Percentiles rank a stretch among this genome's conserved stretches.
phyloP scores from a whole-genome alignment of 2,888 invertebrate species.

The Alloscopus bannaensis region DNA sequence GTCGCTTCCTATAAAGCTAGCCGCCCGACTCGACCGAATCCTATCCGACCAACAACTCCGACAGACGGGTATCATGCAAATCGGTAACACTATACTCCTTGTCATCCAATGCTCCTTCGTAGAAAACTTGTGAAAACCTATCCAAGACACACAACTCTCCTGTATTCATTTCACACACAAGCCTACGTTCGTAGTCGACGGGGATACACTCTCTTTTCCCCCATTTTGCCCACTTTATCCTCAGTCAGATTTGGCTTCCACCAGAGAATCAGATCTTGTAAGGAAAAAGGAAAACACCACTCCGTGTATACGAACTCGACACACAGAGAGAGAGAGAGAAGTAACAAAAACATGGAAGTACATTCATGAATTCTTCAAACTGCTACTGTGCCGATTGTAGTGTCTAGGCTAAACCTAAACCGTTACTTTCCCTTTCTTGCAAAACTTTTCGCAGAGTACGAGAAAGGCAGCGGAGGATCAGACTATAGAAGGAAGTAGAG shows the following conservation, averaged over 20 bases:
- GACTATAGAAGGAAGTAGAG: slow-evolving; percentile 28
- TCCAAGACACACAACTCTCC: not conserved
- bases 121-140: not conserved
- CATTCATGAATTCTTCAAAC: slow-evolving; percentile 20
- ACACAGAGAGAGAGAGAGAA: slow-evolving; percentile 19
- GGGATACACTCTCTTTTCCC: not conserved
- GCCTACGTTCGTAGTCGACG: not conserved
- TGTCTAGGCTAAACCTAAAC: slow-evolving; percentile 44
- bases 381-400: slow-evolving; percentile 34
- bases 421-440: slow-evolving; percentile 48
- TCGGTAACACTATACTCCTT: slow-evolving; percentile 16
- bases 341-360: not conserved
- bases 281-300: slow-evolving; percentile 12
- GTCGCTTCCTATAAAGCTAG: slow-evolving; percentile 12
- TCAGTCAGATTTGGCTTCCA: slow-evolving; percentile 11
- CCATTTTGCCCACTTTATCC: slow-evolving; percentile 15
- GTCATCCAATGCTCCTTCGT: not conserved
- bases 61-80: slow-evolving; percentile 26
- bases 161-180: no score
- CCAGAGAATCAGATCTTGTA: slow-evolving; percentile 26
- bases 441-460: slow-evolving; percentile 17
- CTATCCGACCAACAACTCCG: slow-evolving; percentile 23
- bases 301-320: slow-evolving; percentile 6
- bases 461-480: slow-evolving; percentile 14
- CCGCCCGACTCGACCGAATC: slow-evolving; percentile 34